Conservation (phyloP, 53 echinoderm and acorn worm species). For the Holothuria scabra region DNA sequence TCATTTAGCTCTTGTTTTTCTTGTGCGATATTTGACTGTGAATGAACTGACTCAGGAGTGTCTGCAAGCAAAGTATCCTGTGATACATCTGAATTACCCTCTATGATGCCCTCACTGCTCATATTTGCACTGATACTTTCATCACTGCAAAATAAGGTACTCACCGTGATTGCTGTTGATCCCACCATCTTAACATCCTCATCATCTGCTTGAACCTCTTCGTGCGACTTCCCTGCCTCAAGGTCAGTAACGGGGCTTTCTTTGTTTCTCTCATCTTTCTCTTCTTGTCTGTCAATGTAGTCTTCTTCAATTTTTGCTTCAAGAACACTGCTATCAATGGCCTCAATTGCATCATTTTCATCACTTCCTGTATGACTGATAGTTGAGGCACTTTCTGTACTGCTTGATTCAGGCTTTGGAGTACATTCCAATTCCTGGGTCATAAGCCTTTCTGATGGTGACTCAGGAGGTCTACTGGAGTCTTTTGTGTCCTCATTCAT, state of each 20-base stretch:
- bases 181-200: conserved; percentile 11
- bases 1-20: no score
- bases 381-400: no score
- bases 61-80: neutral
- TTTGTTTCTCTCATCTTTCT: neutral
- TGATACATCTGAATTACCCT: no score
- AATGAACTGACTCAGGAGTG: conserved; percentile 23
- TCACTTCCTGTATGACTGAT: conserved; percentile 3
- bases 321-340: conserved; percentile 10
- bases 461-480: no score
- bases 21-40: neutral
- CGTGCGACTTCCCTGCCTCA: neutral
- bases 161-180: conserved; percentile 44
- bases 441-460: no score
- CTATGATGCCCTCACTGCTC: no score
- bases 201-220: conserved; percentile 19
- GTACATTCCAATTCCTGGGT: no score
- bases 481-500: no score
- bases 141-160: conserved; percentile 52
- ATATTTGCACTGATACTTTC: conserved; percentile 25
- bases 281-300: neutral
- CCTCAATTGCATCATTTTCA: conserved; percentile 31
- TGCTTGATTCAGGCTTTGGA: no score
- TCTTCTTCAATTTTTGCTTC: conserved; percentile 6
- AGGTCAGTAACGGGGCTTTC: no score